phyloP scores from a whole-genome alignment of 2,113 vertebrate genomes.

The Sinocyclocheilus anophthalmus region DNA sequence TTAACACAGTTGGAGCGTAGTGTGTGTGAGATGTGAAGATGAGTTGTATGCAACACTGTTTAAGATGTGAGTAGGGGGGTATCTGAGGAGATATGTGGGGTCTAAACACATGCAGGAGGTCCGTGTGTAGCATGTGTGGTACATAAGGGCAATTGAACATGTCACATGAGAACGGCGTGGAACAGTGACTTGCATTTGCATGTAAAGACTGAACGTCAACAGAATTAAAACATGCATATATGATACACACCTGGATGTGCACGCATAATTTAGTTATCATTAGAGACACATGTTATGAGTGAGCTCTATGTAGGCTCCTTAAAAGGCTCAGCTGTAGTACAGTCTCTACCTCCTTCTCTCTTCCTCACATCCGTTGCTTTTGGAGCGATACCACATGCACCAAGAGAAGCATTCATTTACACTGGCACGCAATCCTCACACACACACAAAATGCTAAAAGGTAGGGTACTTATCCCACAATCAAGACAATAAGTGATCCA shows the following conservation, averaged over 20 bases:
- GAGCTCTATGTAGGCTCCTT: neutral
- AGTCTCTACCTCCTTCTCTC: slow-evolving; percentile 5
- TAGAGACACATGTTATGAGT: slow-evolving; percentile 24
- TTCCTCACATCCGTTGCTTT: slow-evolving; percentile 55
- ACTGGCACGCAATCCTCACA: slow-evolving; percentile 44
- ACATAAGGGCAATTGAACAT: neutral
- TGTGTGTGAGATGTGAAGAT: neutral
- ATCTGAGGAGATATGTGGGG: neutral
- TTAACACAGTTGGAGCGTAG: neutral
- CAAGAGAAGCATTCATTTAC: slow-evolving; percentile 45
- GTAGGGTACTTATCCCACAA: neutral
- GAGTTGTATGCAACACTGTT: neutral
- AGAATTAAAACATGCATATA: neutral
- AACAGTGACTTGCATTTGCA: neutral
- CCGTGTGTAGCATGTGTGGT: neutral
- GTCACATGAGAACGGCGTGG: neutral
- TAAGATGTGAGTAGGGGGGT: neutral
- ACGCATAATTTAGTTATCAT: slow-evolving; percentile 8
- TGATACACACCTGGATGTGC: slow-evolving; percentile 1
- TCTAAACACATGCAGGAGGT: neutral
- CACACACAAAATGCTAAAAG: slow-evolving; percentile 1
- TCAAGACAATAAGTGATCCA: neutral
- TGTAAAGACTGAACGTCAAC: neutral
- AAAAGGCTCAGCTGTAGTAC: neutral
- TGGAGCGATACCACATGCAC: slow-evolving; percentile 61